Conservation (phyloP, 2,888 invertebrate genomes). For the Polymixis lichenea region DNA sequence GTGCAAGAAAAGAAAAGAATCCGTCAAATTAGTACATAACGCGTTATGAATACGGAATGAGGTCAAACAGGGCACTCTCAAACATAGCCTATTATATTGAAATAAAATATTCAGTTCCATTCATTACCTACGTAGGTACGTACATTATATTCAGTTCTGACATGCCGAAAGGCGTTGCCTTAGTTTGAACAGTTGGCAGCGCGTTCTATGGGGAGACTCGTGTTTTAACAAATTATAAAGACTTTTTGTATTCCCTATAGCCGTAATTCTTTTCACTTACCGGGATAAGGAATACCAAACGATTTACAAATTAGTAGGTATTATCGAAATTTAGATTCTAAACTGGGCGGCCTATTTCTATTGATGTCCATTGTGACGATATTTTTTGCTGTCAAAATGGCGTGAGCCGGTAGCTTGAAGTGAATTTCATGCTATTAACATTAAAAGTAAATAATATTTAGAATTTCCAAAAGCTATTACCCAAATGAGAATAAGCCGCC, state of each 20-base stretch:
- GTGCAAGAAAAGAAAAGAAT: slow-evolving; percentile 85
- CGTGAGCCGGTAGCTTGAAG: slow-evolving; percentile 40
- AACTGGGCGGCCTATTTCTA: slow-evolving; percentile 20
- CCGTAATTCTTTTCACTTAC: slow-evolving; percentile 59
- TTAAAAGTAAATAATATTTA: slow-evolving; percentile 61
- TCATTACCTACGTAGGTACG: slow-evolving; percentile 83
- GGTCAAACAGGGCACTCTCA: slow-evolving; percentile 89
- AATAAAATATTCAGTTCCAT: slow-evolving; percentile 90
- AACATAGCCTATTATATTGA: slow-evolving; percentile 86
- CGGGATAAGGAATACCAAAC: slow-evolving; percentile 40
- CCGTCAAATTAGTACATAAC: slow-evolving; percentile 89
- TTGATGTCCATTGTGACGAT: slow-evolving; percentile 24
- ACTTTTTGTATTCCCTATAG: slow-evolving; percentile 70
- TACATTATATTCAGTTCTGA: slow-evolving; percentile 79
- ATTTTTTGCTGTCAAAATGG: slow-evolving; percentile 27
- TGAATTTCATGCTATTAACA: slow-evolving; percentile 43
- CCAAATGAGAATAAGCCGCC: slow-evolving; percentile 71
- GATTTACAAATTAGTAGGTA: slow-evolving; percentile 13
- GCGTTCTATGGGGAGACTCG: slow-evolving; percentile 75
- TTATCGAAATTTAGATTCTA: slow-evolving; percentile 30
- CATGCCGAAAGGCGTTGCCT: slow-evolving; percentile 85
- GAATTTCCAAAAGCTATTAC: slow-evolving; percentile 61
- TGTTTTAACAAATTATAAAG: slow-evolving; percentile 78
- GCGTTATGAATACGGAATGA: slow-evolving; percentile 88
- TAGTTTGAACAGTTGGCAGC: slow-evolving; percentile 88